A percentile compares a stretch with the other conserved stretches of the same genome.
phyloP scores from a whole-genome alignment of 2,888 invertebrate genomes.

The Eilema griseolum region DNA sequence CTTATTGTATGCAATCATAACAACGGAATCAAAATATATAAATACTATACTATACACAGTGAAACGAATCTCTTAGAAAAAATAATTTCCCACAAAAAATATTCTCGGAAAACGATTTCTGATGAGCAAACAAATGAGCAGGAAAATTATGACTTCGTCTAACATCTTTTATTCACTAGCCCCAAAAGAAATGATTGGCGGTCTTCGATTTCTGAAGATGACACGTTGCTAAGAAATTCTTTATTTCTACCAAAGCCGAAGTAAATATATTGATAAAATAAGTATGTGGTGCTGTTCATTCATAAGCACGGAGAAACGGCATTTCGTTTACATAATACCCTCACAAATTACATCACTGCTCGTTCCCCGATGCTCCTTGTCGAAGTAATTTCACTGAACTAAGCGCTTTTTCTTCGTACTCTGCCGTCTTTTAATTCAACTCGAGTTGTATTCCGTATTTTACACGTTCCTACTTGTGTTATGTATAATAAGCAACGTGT shows the following conservation, averaged over 20 bases:
- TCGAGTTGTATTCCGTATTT: slow-evolving; percentile 1
- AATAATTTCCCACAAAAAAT: slow-evolving; percentile 9
- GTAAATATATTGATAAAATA: slow-evolving; percentile 21
- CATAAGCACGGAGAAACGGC: slow-evolving; percentile 15
- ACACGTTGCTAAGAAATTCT: slow-evolving; percentile 38
- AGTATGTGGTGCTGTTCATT: slow-evolving; percentile 26
- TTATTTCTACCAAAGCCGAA: slow-evolving; percentile 21
- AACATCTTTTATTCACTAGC: slow-evolving; percentile 35
- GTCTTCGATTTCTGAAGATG: slow-evolving; percentile 40
- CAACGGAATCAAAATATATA: neutral
- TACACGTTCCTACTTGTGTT: neutral
- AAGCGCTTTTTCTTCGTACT: slow-evolving; percentile 1
- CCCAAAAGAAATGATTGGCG: slow-evolving; percentile 22
- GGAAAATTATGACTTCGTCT: slow-evolving; percentile 27
- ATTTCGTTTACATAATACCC: slow-evolving; percentile 25
- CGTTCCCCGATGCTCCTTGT: slow-evolving; percentile 11
- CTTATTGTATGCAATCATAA: neutral
- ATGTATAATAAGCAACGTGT: neutral
- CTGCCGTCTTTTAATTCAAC: slow-evolving; percentile 5
- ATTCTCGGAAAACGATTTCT: neutral
- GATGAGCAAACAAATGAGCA: slow-evolving; percentile 20
- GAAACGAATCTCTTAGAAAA: slow-evolving; percentile 1
- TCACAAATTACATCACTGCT: slow-evolving; percentile 15
- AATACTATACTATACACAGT: neutral
- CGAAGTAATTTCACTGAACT: slow-evolving; percentile 14